phyloP scores from a whole-genome alignment of 1,140 invertebrate genomes.

The Pachyrhynchus sulphureomaculatus region DNA sequence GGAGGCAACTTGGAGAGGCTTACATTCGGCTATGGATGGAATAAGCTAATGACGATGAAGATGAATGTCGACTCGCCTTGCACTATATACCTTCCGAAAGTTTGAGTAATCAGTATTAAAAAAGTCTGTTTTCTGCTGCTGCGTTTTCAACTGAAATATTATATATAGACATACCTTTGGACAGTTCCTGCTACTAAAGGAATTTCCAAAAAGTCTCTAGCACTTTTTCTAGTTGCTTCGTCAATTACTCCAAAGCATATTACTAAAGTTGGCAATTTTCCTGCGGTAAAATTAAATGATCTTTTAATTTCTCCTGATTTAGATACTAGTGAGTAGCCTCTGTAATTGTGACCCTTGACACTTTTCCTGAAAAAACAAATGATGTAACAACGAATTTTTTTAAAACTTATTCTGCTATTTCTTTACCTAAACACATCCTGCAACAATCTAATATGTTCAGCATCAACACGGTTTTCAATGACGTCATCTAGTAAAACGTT shows the following conservation, averaged over 20 bases:
- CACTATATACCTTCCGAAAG: too few species aligned
- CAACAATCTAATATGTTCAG: constrained; percentile 58
- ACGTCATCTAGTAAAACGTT: constrained; percentile 66
- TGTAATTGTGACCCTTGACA: constrained; percentile 58
- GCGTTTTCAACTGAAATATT: too few species aligned
- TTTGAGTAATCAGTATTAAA: too few species aligned
- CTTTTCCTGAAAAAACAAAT: constrained; percentile 50
- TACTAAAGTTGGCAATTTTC: constrained; percentile 71
- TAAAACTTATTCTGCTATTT: too few species aligned
- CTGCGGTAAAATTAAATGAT: constrained; percentile 65
- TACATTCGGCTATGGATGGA: too few species aligned
- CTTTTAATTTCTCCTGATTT: constrained; percentile 53
- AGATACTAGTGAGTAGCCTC: constrained; percentile 58
- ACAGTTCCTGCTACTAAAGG: constrained; percentile 74
- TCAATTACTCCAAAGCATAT: constrained; percentile 92
- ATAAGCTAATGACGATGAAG: too few species aligned
- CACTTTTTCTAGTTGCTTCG: constrained; percentile 76
- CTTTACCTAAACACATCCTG: constrained; percentile 49
- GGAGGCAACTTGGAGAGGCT: too few species aligned
- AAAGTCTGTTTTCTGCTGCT: too few species aligned
- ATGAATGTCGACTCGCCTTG: too few species aligned
- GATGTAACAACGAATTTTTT: too few species aligned
- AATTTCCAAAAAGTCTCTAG: constrained; percentile 63
- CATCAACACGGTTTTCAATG: constrained; percentile 58
- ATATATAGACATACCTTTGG: constrained; percentile 53